Evolutionary conservation across 2,113 vertebrate species (phyloP).

Genomic region (Poeciliopsis prolifica): DNA sequence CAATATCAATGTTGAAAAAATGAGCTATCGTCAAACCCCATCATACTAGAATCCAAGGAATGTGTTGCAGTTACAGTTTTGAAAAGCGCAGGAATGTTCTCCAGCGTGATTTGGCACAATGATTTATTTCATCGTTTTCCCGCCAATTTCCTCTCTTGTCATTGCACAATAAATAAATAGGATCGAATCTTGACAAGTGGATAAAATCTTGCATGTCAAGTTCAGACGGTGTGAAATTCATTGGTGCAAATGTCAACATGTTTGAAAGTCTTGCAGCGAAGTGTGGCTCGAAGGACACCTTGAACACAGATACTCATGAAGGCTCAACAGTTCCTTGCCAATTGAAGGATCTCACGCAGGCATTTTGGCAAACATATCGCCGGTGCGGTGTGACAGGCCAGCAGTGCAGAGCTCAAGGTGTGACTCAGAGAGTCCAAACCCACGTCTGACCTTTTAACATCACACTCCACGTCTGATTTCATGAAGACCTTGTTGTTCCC

Average conservation of each 20-base stretch:
- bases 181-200: neutral
- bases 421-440: conserved; percentile 49
- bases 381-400: conserved; percentile 6
- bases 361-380: conserved; percentile 19
- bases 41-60: neutral
- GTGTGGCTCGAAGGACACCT: neutral
- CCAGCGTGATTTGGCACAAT: neutral
- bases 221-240: neutral
- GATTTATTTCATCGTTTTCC: neutral
- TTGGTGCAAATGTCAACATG: neutral
- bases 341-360: neutral
- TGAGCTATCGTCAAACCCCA: neutral
- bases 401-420: conserved; percentile 28
- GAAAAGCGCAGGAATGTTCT: neutral
- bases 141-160: neutral
- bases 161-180: neutral
- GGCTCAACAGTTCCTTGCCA: conserved; percentile 6
- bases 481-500: neutral
- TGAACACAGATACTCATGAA: neutral
- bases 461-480: conserved; percentile 16
- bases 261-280: neutral
- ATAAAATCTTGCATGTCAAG: neutral
- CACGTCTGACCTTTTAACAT: conserved; percentile 41
- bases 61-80: neutral
- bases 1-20: neutral